Percentiles rank a stretch among this genome's conserved stretches.
phyloP scores from a whole-genome alignment of 2,888 invertebrate genomes.

The Cartodere bifasciata region DNA sequence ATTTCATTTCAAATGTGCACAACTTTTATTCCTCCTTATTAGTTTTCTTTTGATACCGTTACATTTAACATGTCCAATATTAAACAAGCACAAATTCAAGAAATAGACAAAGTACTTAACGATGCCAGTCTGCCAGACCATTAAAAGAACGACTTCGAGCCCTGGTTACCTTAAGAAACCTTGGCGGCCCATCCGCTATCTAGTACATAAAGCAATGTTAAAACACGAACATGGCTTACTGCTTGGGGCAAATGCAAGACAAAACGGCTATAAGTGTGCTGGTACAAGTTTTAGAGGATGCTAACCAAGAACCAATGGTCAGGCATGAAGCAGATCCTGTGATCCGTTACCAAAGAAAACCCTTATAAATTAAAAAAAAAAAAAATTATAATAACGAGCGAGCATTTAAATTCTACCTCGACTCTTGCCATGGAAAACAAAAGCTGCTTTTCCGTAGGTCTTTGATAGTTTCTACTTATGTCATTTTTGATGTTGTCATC shows the following conservation, averaged over 20 bases:
- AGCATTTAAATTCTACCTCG: too few species aligned
- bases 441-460: too few species aligned
- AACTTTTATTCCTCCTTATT: too few species aligned
- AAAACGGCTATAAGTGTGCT: slow-evolving; percentile 62
- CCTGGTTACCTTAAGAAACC: slow-evolving; percentile 82
- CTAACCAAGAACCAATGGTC: slow-evolving; percentile 83
- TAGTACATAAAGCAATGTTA: slow-evolving; percentile 65
- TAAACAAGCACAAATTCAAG: slow-evolving; percentile 37
- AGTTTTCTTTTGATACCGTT: too few species aligned
- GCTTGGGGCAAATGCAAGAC: slow-evolving; percentile 96
- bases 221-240: slow-evolving; percentile 98
- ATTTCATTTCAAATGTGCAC: too few species aligned
- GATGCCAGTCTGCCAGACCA: slow-evolving; percentile 56
- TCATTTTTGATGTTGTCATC: too few species aligned
- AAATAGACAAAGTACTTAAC: slow-evolving; percentile 62
- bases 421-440: too few species aligned
- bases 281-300: slow-evolving; percentile 61
- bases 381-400: too few species aligned
- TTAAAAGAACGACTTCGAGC: slow-evolving; percentile 89
- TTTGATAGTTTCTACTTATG: too few species aligned
- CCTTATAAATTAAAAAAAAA: too few species aligned
- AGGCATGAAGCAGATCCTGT: slow-evolving; percentile 94
- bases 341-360: too few species aligned
- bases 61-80: too few species aligned
- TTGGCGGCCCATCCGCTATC: slow-evolving; percentile 72